Percentiles rank a stretch among this genome's conserved stretches.
These are phyloP conservation scores for Harlomillsia oculata DNA, from an alignment of 1,140 invertebrate genomes.

Conservation along the genomic window DNA sequence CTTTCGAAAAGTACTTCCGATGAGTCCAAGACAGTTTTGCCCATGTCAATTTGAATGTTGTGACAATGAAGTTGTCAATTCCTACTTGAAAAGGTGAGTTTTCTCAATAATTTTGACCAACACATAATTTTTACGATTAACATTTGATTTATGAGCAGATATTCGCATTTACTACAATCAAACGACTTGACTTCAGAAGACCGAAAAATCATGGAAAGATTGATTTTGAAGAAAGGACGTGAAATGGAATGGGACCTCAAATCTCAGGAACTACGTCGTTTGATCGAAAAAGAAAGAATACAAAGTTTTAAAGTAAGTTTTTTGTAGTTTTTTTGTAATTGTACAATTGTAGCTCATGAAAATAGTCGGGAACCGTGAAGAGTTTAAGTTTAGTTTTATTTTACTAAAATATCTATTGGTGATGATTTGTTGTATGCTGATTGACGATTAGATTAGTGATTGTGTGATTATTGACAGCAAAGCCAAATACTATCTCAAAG, in stretches of 20 bases:
- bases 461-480: constrained; percentile 13
- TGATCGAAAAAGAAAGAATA: constrained; percentile 22
- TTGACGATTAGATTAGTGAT: too few relatives aligned
- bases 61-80: constrained; percentile 18
- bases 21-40: constrained; percentile 26
- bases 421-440: too few relatives aligned
- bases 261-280: constrained; percentile 22
- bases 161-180: constrained; percentile 18
- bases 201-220: constrained; percentile 30
- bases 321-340: neutral
- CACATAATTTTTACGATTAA: constrained; percentile 1
- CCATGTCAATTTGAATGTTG: constrained; percentile 22
- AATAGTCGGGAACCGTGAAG: too few relatives aligned
- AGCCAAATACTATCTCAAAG: constrained; percentile 18
- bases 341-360: neutral
- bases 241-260: constrained; percentile 29
- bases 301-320: constrained; percentile 10
- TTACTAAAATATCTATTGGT: too few relatives aligned
- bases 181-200: constrained; percentile 23
- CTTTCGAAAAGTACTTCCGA: constrained; percentile 18
- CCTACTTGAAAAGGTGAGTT: constrained; percentile 26
- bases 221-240: constrained; percentile 29
- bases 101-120: constrained; percentile 1
- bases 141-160: constrained; percentile 9
- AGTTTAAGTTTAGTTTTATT: neutral